Base-by-base conservation (phyloP, 2,888 invertebrate species). In the Pollenia labialis region DNA sequence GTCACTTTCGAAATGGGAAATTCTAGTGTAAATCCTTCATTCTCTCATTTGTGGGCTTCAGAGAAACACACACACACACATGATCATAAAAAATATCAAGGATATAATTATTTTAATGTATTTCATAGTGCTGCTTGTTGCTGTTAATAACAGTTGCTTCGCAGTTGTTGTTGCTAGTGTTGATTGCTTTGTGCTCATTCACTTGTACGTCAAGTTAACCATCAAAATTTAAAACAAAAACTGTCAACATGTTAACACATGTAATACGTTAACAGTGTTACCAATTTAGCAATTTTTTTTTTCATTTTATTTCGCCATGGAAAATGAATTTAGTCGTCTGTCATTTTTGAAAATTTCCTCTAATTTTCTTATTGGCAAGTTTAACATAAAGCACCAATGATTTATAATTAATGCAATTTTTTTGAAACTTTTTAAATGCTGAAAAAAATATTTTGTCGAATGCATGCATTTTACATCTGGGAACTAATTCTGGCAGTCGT, bases 171-270 rank as follows among this genome's bases (percentile, higher is more conserved):
- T 16, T 81, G 81, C 10, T 48, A 44, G 18, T 68, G 60, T 66
- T 60, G 66, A 68, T 60, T 68, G 75, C 58, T 75, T 16, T 54
- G 32, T 66, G 18, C 69, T 40, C 48, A 60, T n/a, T 72, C 48
- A 60, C n/a, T 72, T 14, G 56, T 60, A 50, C 40, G 12, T 68
- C 58, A 76, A 86, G 76, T 83, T 72, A 76, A 83, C 71, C 83
- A 81, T 76, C 48, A 58, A 23, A 56, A 50, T 79, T 81, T 68
- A 54, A 83, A 46, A 69, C 40, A 66, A 64, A 40, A 68, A 76
- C 56, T 81, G 85, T 81, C 81, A 81, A 85, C 76, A 71, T 81
- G 79, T 85, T 74, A 82, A 75, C 64, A 83, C 77, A 68, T 79
- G 82, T 64, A 18, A 42, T 14, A 71, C 14, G 71, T 14, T 23